Conservation (phyloP, 2,888 invertebrate species). For the Ichneumoninae sp. region DNA sequence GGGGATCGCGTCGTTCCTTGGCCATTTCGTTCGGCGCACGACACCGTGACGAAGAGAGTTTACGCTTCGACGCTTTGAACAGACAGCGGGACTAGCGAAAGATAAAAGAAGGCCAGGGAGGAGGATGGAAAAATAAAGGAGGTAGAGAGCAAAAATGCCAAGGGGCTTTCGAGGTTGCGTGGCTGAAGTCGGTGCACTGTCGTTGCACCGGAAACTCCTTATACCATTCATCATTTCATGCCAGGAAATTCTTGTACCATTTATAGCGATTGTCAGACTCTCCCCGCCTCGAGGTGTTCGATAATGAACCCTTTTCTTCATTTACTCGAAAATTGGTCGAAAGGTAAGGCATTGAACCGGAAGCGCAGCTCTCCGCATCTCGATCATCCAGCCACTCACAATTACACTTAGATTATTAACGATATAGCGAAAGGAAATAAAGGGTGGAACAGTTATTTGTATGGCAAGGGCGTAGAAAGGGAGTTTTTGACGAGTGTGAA, state of each 20-base stretch:
- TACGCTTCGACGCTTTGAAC: conserved; percentile 64
- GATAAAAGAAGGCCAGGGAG: conserved; percentile 35
- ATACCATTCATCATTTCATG: conserved; percentile 28
- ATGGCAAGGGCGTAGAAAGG: too few species aligned
- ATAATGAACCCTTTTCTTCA: conserved; percentile 58
- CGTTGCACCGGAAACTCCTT: conserved; percentile 57
- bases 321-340: conserved; percentile 46
- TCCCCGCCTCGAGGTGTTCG: conserved; percentile 53
- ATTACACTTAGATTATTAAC: conserved; percentile 69
- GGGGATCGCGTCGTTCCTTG: conserved; percentile 59
- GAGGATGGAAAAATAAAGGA: conserved; percentile 5
- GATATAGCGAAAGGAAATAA: conserved; percentile 60
- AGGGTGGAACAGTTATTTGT: neutral
- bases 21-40: conserved; percentile 63
- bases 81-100: conserved; percentile 18
- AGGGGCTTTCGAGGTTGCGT: conserved; percentile 35
- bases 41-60: conserved; percentile 66
- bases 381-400: conserved; percentile 54
- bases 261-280: conserved; percentile 42
- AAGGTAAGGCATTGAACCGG: conserved; percentile 14
- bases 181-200: conserved; percentile 9
- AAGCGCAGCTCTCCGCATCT: neutral
- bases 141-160: conserved; percentile 32
- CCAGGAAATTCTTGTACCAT: conserved; percentile 46
- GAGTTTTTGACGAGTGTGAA: too few species aligned